Conservation (phyloP, 2,113 vertebrate genomes). For the Erpornis zantholeuca region DNA sequence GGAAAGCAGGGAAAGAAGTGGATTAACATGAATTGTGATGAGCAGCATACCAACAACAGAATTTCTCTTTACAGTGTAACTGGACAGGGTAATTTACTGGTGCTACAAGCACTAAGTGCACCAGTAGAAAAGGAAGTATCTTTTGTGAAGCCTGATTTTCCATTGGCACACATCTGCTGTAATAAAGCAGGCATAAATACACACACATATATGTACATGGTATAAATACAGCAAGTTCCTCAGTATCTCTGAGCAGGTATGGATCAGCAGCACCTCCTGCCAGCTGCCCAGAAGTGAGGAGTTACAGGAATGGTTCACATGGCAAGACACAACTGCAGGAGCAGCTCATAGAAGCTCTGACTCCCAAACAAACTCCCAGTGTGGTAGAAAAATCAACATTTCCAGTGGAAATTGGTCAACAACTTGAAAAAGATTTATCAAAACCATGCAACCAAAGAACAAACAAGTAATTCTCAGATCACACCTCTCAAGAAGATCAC, state of each 20-base stretch:
- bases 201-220: accelerated
- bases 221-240: background rate
- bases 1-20: background rate
- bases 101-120: background rate
- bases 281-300: background rate
- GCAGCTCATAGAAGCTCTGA: background rate
- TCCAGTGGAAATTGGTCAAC: background rate
- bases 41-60: background rate
- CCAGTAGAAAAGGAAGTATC: background rate
- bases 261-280: background rate
- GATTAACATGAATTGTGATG: background rate
- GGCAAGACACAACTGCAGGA: background rate
- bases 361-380: accelerated
- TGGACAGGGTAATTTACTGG: background rate
- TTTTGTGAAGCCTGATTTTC: background rate
- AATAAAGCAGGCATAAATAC: background rate
- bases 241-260: background rate
- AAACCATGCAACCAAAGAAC: background rate
- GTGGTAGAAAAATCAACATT: background rate
- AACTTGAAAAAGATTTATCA: background rate
- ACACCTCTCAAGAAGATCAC: background rate
- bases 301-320: accelerated
- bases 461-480: background rate
- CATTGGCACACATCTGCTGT: background rate
- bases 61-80: background rate